Percentiles rank a stretch among this genome's conserved stretches.
Conservation (phyloP, 92 coral and sea anemone species). For the Epizoanthus illoricatus region DNA sequence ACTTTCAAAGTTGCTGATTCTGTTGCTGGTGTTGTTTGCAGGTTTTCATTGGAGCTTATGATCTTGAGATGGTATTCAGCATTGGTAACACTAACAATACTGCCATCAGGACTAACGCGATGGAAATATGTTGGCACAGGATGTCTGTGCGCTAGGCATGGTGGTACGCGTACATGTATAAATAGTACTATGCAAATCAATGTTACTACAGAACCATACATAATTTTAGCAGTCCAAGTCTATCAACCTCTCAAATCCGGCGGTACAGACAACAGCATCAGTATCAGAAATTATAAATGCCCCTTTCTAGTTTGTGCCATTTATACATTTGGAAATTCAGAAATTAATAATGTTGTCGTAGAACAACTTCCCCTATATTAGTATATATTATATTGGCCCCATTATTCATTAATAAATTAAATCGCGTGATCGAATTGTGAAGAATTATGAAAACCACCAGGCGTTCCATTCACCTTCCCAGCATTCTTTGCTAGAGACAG, state of each 20-base stretch:
- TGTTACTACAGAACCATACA: neutral
- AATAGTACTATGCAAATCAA: neutral
- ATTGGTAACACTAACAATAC: neutral
- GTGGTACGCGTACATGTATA: neutral
- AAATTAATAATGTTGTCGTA: no score
- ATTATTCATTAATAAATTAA: no score
- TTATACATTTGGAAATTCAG: no score
- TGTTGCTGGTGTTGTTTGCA: neutral
- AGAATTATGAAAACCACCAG: no score
- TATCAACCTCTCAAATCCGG: neutral
- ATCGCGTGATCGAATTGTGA: no score
- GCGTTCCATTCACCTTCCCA: slow-evolving; percentile 4
- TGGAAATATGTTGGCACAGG: slow-evolving; percentile 42
- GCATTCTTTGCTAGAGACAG: slow-evolving; percentile 2
- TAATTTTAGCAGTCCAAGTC: neutral
- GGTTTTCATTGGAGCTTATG: slow-evolving; percentile 7
- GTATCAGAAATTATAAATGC: no score
- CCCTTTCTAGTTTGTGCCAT: no score
- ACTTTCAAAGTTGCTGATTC: slow-evolving; percentile 31
- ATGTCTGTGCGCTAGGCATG: slow-evolving; percentile 12
- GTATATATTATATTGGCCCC: no score
- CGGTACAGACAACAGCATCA: no score
- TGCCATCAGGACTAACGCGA: slow-evolving; percentile 28
- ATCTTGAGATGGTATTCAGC: slow-evolving; percentile 26
- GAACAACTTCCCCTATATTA: no score